Base-by-base conservation (phyloP, 2,113 vertebrate genomes). In the Halichoerus grypus region DNA sequence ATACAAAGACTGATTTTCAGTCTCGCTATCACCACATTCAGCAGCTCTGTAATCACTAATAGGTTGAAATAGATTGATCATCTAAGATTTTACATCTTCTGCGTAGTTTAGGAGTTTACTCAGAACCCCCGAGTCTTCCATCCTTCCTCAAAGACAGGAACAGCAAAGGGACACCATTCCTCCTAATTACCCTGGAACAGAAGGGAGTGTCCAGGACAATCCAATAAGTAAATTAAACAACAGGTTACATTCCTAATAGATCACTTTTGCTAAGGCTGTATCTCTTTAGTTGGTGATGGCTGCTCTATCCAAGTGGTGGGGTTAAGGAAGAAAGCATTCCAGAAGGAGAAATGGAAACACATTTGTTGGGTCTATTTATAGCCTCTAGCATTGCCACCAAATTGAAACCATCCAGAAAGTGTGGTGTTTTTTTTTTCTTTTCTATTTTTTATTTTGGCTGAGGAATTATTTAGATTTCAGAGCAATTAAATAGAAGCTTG, bases 401-500 rank as follows among this genome's bases (percentile, higher is more conserved):
- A 96, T 83, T 96, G 33, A 96, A 97, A 95, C 53, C 87, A 96
- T 57, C 13, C 90, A 94, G 28, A 88, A 49, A 76, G 53, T 74
- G 53, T 74, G 19, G 3, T 82, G 59, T 72, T 42, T 4, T 84
- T 46, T 33, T 4, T 59, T 65, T 59, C 31, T 13, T 16, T 4
- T 12, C 21, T 24, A 11, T 26, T 95, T 77, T 76, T 36, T n/a
- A 46, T 91, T 84, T 57, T n/a, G 9, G 94, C 81, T 81, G 10
- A 98, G 57, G 13, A 96, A 79, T 95, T 96, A 53, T 61, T 93
- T 95, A 81, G 12, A 91, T 88, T 91, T 97, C 51, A 87, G 77
- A 97, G 42, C 21, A 91, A 80, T 96, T 94, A 88, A 79, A 14
- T 91, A 51, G 77, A 93, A 88, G 42, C 39, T 77, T 94, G 31